A percentile compares a stretch with the other conserved stretches of the same genome.
Conservation (phyloP, 2,888 invertebrate species). For the Dynastes hyllus region DNA sequence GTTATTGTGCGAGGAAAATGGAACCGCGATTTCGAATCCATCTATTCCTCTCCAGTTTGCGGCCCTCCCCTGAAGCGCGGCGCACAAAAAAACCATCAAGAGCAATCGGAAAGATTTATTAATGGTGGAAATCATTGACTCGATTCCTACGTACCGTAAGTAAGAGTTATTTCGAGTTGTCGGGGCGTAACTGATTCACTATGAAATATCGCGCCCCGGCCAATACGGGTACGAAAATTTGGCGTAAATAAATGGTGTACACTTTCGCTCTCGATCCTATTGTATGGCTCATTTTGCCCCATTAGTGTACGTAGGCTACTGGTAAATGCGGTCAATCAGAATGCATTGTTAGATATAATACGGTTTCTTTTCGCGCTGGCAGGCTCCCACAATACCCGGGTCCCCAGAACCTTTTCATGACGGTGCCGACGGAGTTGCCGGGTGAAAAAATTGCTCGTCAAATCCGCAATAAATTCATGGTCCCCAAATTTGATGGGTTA, state of each 20-base stretch:
- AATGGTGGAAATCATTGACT: slow-evolving; percentile 25
- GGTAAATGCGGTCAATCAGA: slow-evolving; percentile 57
- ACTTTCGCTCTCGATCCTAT: slow-evolving; percentile 52
- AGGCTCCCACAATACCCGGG: slow-evolving; percentile 32
- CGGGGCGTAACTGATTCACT: slow-evolving; percentile 17
- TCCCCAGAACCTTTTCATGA: slow-evolving; percentile 8
- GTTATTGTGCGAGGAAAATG: no score
- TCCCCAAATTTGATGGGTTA: slow-evolving; percentile 51
- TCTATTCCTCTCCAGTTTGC: background rate
- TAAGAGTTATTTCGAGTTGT: slow-evolving; percentile 32
- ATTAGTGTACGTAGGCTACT: slow-evolving; percentile 56
- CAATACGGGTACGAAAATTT: slow-evolving; percentile 32
- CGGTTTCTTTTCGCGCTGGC: slow-evolving; percentile 47
- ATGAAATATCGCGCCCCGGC: slow-evolving; percentile 30
- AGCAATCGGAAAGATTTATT: slow-evolving; percentile 21
- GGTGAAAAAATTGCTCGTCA: slow-evolving; percentile 46
- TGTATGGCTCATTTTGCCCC: slow-evolving; percentile 56
- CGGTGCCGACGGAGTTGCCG: background rate
- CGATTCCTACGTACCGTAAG: slow-evolving; percentile 4
- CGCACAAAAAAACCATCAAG: background rate
- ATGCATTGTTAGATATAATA: slow-evolving; percentile 54
- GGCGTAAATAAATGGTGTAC: slow-evolving; percentile 50
- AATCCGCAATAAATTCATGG: slow-evolving; percentile 47
- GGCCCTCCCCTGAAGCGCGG: background rate
- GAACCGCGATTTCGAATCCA: background rate